phyloP scores from a whole-genome alignment of 2,888 invertebrate genomes.

The Yponomeuta evonymella region DNA sequence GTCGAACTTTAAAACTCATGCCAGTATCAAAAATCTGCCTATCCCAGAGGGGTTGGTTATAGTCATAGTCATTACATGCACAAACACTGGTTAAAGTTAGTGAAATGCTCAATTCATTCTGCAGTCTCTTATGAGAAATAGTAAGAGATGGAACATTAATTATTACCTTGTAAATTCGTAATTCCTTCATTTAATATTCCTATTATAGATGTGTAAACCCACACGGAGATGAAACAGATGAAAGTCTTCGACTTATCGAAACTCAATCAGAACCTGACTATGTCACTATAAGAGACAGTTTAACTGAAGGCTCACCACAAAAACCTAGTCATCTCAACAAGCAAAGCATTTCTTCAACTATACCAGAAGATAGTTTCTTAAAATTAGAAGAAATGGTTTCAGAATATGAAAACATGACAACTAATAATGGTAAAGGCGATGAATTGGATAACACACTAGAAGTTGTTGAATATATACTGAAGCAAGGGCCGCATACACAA shows the following conservation, averaged over 20 bases:
- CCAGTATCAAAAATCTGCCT: background rate
- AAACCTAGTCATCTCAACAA: background rate
- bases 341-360: background rate
- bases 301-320: background rate
- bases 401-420: conserved; percentile 31
- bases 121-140: background rate
- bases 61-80: no score
- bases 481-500: conserved; percentile 32
- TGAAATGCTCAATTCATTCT: no score
- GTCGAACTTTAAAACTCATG: background rate
- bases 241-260: conserved; percentile 48
- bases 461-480: conserved; percentile 47
- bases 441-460: conserved; percentile 49
- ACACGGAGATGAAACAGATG: conserved; percentile 27
- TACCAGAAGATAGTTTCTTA: conserved; percentile 46
- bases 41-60: no score
- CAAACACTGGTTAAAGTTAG: no score
- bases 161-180: background rate
- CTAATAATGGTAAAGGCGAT: conserved; percentile 24
- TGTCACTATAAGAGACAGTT: conserved; percentile 1
- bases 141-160: background rate
- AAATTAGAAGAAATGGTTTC: conserved; percentile 45
- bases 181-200: background rate
- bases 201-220: conserved; percentile 19
- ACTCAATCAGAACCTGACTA: conserved; percentile 49